Evolutionary conservation across 2,888 invertebrate species (phyloP), one percentile per base, ranked within the genome.

Genomic region (Erebia palarica): DNA sequence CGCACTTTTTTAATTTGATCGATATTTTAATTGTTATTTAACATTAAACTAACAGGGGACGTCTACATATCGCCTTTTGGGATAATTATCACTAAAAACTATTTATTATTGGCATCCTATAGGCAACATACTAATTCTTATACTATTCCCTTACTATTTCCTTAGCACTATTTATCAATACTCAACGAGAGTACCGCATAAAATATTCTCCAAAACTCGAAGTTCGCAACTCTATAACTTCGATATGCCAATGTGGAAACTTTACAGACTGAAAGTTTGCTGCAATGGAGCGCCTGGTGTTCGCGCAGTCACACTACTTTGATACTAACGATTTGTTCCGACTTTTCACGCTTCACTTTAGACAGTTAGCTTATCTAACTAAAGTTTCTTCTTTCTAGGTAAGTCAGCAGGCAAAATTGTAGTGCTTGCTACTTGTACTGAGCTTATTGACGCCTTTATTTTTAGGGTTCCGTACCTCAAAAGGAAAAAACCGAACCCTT

Each of bases 211-310:
- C 65, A 49, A 65, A 65, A 69, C 63, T 71, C 59, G 36, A 67
- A 75, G 71, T 73, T 65, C 67, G 57, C 59, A 74, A 76, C 75
- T 72, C 42, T 73, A 67, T 73, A 76, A 78, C 77, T 77, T 75
- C 69, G 76, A 78, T 78, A 80, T 78, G 78, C 77, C 79, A 78
- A 78, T 73, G 75, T 73, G 70, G 68, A 75, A 80, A 79, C 77
- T 79, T 80, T 73, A 71, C 77, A 78, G 77, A 78, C 79, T 72
- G 75, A 70, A 72, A 72, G 70, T 74, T 72, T 49, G 58, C n/a
- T 60, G 69, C 68, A 69, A 72, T 67, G 69, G 68, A 71, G 68
- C 65, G 59, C 65, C 53, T 36, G 73, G 61, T 74, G 74, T 68
- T 74, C 74, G 60, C 68, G 67, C 69, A 69, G 57, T 70, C 70